phyloP scores from a whole-genome alignment of 2,797 vertebrate genomes.

The Selene dorsalis region DNA sequence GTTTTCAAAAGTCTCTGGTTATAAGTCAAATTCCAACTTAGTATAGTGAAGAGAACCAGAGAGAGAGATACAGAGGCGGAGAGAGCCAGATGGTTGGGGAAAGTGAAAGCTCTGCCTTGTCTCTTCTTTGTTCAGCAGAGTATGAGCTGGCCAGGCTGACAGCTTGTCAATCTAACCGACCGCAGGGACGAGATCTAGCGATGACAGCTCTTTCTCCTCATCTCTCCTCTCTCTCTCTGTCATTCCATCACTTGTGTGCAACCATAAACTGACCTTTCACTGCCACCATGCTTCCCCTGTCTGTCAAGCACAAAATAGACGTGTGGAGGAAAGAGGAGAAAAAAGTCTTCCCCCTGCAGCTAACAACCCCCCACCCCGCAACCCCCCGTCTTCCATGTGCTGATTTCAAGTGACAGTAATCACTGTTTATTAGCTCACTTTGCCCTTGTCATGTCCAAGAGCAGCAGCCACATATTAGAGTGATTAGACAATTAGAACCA shows the following conservation, averaged over 20 bases:
- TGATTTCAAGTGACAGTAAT: conserved; percentile 77
- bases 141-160: conserved; percentile 68
- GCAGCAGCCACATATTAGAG: conserved; percentile 73
- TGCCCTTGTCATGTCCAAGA: conserved; percentile 74
- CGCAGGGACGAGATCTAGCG: conserved; percentile 57
- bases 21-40: conserved; percentile 24
- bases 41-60: conserved; percentile 21
- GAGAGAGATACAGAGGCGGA: conserved; percentile 25
- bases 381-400: conserved; percentile 37
- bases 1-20: conserved; percentile 29
- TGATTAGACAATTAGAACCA: conserved; percentile 80
- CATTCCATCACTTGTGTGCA: conserved; percentile 80
- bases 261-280: conserved; percentile 86
- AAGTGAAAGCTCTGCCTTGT: conserved; percentile 80
- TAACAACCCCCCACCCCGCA: conserved; percentile 51
- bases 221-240: conserved; percentile 41
- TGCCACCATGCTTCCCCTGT: conserved; percentile 77
- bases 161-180: conserved; percentile 79
- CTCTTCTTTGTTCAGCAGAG: conserved; percentile 84
- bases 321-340: neutral
- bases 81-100: conserved; percentile 62
- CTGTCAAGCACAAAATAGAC: conserved; percentile 69
- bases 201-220: conserved; percentile 79
- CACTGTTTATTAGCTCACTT: conserved; percentile 76
- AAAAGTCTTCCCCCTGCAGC: conserved; percentile 50